Evolutionary conservation across 2,888 invertebrate genomes (phyloP).

Genomic region (Prosapia bicincta): DNA sequence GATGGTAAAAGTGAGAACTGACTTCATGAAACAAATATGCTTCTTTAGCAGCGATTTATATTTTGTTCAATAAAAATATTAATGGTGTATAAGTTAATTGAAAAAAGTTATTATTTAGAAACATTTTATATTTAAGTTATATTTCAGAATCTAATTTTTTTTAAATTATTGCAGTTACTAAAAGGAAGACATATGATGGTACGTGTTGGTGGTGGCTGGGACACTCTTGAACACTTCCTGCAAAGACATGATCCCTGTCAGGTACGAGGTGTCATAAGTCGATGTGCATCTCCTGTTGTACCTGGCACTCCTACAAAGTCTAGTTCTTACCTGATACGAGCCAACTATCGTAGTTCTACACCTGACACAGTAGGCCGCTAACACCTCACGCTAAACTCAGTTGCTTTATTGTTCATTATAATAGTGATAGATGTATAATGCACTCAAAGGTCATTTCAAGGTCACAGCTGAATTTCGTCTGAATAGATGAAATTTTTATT

Average conservation of each 20-base stretch:
- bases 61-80: no score
- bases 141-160: no score
- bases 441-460: neutral
- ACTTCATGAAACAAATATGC: no score
- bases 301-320: conserved; percentile 51
- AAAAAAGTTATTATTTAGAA: no score
- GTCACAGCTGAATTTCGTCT: neutral
- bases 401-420: neutral
- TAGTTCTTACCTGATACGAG: conserved; percentile 65
- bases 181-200: conserved; percentile 96
- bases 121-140: no score
- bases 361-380: conserved; percentile 54
- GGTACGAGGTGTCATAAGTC: conserved; percentile 51
- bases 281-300: conserved; percentile 36
- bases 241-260: conserved; percentile 84
- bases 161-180: conserved; percentile 56
- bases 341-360: conserved; percentile 68
- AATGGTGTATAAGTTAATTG: no score
- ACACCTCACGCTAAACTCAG: neutral
- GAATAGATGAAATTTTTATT: no score
- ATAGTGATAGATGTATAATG: neutral
- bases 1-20: no score
- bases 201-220: conserved; percentile 92
- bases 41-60: no score
- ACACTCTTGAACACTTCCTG: conserved; percentile 88